Conservation (phyloP, 2,888 invertebrate species). For the Papilio elwesi region DNA sequence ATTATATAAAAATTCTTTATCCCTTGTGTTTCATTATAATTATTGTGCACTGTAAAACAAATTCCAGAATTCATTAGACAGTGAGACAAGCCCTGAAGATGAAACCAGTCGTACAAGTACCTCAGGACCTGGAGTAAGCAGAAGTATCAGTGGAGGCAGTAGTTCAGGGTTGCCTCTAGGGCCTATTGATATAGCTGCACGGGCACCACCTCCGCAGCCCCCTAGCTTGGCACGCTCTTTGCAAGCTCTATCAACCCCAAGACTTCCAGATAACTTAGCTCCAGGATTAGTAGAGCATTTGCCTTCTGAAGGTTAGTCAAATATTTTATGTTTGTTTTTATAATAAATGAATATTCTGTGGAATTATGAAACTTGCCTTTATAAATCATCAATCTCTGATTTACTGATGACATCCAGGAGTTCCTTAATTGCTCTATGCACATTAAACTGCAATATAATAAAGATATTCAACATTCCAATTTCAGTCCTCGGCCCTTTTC, state of each 20-base stretch:
- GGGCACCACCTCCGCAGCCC: slow-evolving; percentile 72
- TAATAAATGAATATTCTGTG: background rate
- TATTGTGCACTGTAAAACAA: background rate
- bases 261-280: slow-evolving; percentile 84
- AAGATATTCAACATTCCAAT: too few relatives aligned
- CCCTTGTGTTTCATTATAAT: background rate
- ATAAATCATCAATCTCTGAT: background rate
- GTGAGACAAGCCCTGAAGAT: slow-evolving; percentile 78
- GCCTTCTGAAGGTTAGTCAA: slow-evolving; percentile 87
- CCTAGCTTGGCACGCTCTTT: slow-evolving; percentile 86
- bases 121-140: slow-evolving; percentile 66
- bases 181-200: slow-evolving; percentile 50
- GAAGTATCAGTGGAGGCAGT: slow-evolving; percentile 60
- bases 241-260: slow-evolving; percentile 84
- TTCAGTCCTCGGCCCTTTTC: too few relatives aligned
- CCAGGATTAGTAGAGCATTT: slow-evolving; percentile 87
- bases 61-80: slow-evolving; percentile 73
- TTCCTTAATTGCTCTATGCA: too few relatives aligned
- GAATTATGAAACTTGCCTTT: slow-evolving; percentile 1
- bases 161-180: slow-evolving; percentile 49
- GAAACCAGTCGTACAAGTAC: slow-evolving; percentile 71
- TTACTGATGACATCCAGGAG: background rate
- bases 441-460: too few relatives aligned
- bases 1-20: background rate
- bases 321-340: background rate